These are phyloP conservation scores for Glaucopsyche alexis DNA, from an alignment of 2,888 invertebrate genomes.

Conservation along the genomic window DNA sequence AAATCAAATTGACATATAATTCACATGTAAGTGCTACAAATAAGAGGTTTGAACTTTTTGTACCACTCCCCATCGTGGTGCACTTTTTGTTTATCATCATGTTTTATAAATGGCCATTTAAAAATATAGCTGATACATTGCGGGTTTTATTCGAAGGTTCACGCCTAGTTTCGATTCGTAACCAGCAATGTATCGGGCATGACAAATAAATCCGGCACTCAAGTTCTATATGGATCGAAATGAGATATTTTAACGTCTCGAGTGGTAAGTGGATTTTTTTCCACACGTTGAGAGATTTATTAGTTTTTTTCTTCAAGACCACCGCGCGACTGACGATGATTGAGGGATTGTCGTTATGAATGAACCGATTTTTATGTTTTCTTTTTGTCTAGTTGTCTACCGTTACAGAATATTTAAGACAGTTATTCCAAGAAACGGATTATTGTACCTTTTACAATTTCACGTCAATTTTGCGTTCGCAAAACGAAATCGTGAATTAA, in stretches of 20 bases:
- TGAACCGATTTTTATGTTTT: conserved; percentile 29
- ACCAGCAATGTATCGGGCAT: background rate
- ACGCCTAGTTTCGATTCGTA: too few species aligned
- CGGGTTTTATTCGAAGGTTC: background rate
- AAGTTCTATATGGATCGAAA: conserved; percentile 29
- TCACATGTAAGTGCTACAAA: background rate
- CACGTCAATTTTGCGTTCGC: conserved; percentile 6
- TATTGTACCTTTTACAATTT: conserved; percentile 17
- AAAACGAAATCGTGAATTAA: background rate
- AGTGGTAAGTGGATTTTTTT: conserved; percentile 39
- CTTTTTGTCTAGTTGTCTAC: conserved; percentile 7
- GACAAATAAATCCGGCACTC: background rate
- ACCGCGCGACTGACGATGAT: conserved; percentile 51
- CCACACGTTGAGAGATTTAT: conserved; percentile 44
- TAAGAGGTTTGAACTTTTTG: background rate
- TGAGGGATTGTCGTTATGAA: conserved; percentile 50
- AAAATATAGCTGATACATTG: background rate
- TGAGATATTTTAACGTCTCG: conserved; percentile 40
- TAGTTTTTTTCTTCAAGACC: conserved; percentile 51
- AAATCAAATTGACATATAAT: conserved; percentile 12
- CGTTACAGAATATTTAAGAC: background rate
- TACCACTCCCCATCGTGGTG: background rate
- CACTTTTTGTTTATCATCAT: background rate
- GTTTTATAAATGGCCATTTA: background rate
- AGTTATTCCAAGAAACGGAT: conserved; percentile 6